Base-by-base conservation (phyloP, 1,140 invertebrate species). In the Nebria ingens region DNA sequence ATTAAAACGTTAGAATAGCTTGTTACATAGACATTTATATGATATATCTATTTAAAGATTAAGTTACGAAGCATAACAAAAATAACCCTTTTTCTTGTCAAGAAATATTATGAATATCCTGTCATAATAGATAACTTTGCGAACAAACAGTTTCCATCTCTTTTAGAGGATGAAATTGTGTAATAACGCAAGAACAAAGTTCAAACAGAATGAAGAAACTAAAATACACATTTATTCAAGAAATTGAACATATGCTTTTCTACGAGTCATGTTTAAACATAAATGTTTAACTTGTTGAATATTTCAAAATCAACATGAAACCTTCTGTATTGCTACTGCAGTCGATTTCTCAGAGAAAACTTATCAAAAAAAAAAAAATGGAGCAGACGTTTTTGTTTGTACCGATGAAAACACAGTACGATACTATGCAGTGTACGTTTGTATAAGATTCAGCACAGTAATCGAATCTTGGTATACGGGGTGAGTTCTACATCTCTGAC, bases 241-340 rank as follows among this genome's bases (percentile, higher is more conserved):
- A 29, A 29, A 29, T 4, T 6, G n/a, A n/a, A n/a, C n/a, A n/a
- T n/a, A n/a, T n/a, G n/a, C n/a, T n/a, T n/a, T n/a, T n/a, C n/a
- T n/a, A n/a, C n/a, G n/a, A n/a, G n/a, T n/a, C n/a, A n/a, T n/a
- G n/a, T n/a, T n/a, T n/a, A n/a, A n/a, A n/a, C n/a, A n/a, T n/a
- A n/a, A n/a, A n/a, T n/a, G n/a, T n/a, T n/a, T n/a, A 45, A 45
- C 40, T 45, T 45, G 40, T 45, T 45, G 40, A 45, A 45, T 17
- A 45, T 45, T 45, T 45, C 17, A 45, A 45, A 45, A 45, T 45
- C 40, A 45, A 45, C 40, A 45, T 45, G 40, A 45, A 45, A 9
- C 40, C 17, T 17, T 17, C 40, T 45, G 9, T 45, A 45, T 6
- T 12, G 40, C 17, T 12, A 45, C 9, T 17, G 40, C 15, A n/a